Base-by-base conservation (phyloP, 2,113 vertebrate genomes). In the Apteryx owenii region DNA sequence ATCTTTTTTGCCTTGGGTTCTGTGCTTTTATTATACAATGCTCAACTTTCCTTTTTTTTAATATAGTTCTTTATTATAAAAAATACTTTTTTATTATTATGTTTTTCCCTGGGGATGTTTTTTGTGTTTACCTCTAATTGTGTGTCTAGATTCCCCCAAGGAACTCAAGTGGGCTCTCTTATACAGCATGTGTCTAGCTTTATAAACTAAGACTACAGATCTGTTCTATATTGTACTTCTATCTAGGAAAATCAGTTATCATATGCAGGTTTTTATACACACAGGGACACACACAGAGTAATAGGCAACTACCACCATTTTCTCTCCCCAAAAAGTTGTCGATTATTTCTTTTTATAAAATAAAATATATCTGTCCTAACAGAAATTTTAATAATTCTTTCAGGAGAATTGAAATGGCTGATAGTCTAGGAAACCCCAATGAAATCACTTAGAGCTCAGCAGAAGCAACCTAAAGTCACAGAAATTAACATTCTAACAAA, bases 1-100 rank as follows among this genome's bases (percentile, higher is more conserved):
- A 66, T 83, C 58, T 40, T 94, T 90, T 93, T 96, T 91, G 96
- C 91, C 96, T 95, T 95, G 88, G 96, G 96, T 95, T 97, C 88
- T 95, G 10, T 86, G 66, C 28, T 88, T 97, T 95, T 90, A 97
- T 97, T 96, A 95, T 96, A 94, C 10, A 68, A 42, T 68, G n/a
- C 22, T 73, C 72, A 88, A 83, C 13, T 71, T 78, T 51, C 10
- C 17, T 54, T 31, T 87, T 50, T 56, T 95, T 92, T 95, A 95
- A 97, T 96, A 89, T 90, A 62, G 69, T 93, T 65, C 72, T 89
- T 96, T 94, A 95, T 95, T 96, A 94, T 95, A 91, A 95, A 91
- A 90, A 85, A 78, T 26, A 42, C 7, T 88, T 95, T 90, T 82
- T 95, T 96, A 81, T 90, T 95, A 95, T 91, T 89, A 86, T 84